A percentile compares a stretch with the other conserved stretches of the same genome.
These are phyloP conservation scores for Monopis laevigella DNA, from an alignment of 2,888 invertebrate species.

Conservation along the genomic window DNA sequence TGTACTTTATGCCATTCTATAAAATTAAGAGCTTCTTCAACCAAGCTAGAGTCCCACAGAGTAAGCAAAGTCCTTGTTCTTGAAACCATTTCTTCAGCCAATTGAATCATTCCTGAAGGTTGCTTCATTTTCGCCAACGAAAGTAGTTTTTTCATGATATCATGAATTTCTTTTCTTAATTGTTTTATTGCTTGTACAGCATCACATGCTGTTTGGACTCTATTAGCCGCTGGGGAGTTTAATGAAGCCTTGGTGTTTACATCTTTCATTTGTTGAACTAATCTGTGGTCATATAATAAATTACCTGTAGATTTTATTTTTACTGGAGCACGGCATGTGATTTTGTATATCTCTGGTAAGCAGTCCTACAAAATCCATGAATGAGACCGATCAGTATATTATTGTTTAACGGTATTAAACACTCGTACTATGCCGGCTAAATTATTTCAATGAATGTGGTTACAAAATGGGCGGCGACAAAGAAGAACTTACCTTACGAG, in stretches of 20 bases:
- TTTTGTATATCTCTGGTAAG: too few relatives aligned
- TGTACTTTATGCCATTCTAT: constrained; percentile 77
- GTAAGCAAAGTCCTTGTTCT: constrained; percentile 82
- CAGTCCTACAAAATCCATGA: too few relatives aligned
- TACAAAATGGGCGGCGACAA: too few relatives aligned
- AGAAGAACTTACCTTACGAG: too few relatives aligned
- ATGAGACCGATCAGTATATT: too few relatives aligned
- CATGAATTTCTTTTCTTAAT: constrained; percentile 78
- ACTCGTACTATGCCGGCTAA: too few relatives aligned
- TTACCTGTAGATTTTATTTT: too few relatives aligned
- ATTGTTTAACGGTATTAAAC: too few relatives aligned
- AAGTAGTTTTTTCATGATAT: constrained; percentile 79
- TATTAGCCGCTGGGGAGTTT: constrained; percentile 74
- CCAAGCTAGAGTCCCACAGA: constrained; percentile 85
- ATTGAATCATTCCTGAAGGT: constrained; percentile 76
- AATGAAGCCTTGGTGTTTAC: constrained; percentile 58
- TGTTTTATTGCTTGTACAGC: constrained; percentile 83
- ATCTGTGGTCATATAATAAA: constrained; percentile 42
- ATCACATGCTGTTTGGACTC: constrained; percentile 84
- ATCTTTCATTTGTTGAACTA: constrained; percentile 84
- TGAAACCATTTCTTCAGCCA: constrained; percentile 79
- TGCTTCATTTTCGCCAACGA: constrained; percentile 78
- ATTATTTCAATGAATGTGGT: too few relatives aligned
- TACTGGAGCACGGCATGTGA: too few relatives aligned
- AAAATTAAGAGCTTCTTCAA: constrained; percentile 86